phyloP scores from a whole-genome alignment of 2,888 invertebrate genomes.

The Acleris holmiana region DNA sequence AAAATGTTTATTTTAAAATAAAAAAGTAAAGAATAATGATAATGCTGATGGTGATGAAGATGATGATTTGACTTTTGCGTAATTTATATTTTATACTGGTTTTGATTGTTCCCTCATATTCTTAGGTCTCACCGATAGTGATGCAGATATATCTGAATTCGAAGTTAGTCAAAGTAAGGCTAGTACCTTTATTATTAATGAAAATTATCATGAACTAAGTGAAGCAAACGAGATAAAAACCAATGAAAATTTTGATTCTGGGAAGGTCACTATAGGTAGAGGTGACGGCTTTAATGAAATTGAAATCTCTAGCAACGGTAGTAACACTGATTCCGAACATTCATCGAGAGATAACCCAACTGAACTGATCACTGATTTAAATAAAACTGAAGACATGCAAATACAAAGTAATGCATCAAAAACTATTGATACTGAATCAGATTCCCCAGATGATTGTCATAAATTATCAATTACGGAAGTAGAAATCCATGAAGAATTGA shows the following conservation, averaged over 20 bases:
- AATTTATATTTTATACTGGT: slow-evolving; percentile 10
- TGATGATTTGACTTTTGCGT: too few relatives aligned
- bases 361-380: not conserved
- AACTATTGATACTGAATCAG: slow-evolving; percentile 4
- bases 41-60: too few relatives aligned
- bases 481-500: slow-evolving; percentile 4
- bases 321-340: too few relatives aligned
- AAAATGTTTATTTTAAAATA: too few relatives aligned
- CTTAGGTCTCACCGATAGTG: not conserved
- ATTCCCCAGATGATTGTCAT: slow-evolving; percentile 8
- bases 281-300: too few relatives aligned
- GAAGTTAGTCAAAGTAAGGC: slow-evolving; percentile 11
- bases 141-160: slow-evolving; percentile 6
- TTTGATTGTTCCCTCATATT: not conserved
- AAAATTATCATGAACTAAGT: not conserved
- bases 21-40: too few relatives aligned
- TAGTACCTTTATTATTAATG: slow-evolving; percentile 13
- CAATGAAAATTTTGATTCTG: not conserved
- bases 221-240: not conserved
- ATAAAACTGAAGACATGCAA: not conserved
- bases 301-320: too few relatives aligned
- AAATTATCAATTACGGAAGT: slow-evolving; percentile 11
- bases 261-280: too few relatives aligned
- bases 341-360: too few relatives aligned
- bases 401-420: not conserved